phyloP scores from a whole-genome alignment of 92 coral and sea anemone species.

The Isaurus tuberculatus region DNA sequence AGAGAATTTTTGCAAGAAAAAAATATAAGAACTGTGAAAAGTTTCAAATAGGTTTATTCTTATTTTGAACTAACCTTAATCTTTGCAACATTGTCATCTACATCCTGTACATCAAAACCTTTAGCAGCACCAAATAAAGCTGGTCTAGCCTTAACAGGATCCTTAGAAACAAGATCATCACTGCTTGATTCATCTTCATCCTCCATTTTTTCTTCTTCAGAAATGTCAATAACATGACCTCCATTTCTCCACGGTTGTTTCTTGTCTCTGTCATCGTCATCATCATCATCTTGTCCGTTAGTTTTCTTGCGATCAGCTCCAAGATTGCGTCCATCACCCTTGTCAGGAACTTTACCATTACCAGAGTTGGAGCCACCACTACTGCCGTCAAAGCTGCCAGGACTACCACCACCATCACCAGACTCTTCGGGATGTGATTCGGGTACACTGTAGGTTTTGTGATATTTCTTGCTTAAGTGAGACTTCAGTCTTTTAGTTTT shows the following conservation, averaged over 20 bases:
- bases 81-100: not conserved
- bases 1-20: no score
- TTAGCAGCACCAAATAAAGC: not conserved
- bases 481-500: not conserved
- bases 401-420: conserved; percentile 47
- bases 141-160: not conserved
- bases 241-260: not conserved
- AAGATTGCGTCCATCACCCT: conserved; percentile 47
- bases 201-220: conserved; percentile 55
- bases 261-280: conserved; percentile 23
- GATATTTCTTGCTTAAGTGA: not conserved
- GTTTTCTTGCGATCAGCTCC: conserved; percentile 30
- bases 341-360: conserved; percentile 12
- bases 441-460: not conserved
- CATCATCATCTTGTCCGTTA: conserved; percentile 46
- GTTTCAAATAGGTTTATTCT: no score
- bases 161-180: not conserved
- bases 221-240: conserved; percentile 35
- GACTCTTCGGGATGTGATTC: conserved; percentile 31
- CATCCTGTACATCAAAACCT: not conserved
- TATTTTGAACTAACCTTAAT: not conserved
- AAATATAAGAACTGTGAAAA: no score
- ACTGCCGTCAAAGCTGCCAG: conserved; percentile 26
- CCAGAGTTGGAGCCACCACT: not conserved
- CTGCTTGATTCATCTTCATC: conserved; percentile 51